Evolutionary conservation across 2,113 vertebrate species (phyloP).

Genomic region (Dolichallabes microphthalmus): DNA sequence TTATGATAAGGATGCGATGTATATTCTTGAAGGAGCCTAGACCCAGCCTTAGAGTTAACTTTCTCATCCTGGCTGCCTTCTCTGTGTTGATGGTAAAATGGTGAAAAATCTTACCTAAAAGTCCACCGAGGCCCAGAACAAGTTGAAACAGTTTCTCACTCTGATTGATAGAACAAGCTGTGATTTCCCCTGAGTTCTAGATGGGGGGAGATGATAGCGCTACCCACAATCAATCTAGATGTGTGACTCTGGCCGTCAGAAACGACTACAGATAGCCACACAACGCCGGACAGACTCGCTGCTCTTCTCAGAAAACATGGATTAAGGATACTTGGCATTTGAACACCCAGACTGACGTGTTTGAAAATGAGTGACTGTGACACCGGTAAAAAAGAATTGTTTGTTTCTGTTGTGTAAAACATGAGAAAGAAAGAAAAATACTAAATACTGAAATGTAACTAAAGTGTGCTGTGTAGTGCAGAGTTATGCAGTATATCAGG

Average conservation of each 20-base stretch:
- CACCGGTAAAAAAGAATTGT: neutral
- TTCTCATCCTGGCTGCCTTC: slow-evolving; percentile 24
- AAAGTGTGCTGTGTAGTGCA: neutral
- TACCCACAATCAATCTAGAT: slow-evolving; percentile 57
- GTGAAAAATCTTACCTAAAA: slow-evolving; percentile 58
- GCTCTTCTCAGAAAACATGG: slow-evolving; percentile 39
- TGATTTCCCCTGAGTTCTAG: slow-evolving; percentile 63
- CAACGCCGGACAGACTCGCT: slow-evolving; percentile 39
- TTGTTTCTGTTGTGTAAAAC: neutral
- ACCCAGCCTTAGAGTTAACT: slow-evolving; percentile 5
- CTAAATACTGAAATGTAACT: neutral
- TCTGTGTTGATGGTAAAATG: slow-evolving; percentile 45
- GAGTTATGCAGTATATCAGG: neutral
- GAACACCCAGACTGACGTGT: slow-evolving; percentile 14
- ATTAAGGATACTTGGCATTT: slow-evolving; percentile 34
- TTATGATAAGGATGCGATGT: neutral
- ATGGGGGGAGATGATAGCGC: slow-evolving; percentile 58
- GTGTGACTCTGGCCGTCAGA: slow-evolving; percentile 54
- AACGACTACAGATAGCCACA: slow-evolving; percentile 53
- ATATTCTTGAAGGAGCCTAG: neutral
- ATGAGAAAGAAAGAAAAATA: neutral
- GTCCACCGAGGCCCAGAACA: slow-evolving; percentile 55
- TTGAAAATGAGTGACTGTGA: slow-evolving; percentile 23
- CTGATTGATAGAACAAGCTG: slow-evolving; percentile 61
- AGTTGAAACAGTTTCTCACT: slow-evolving; percentile 60